Evolutionary conservation across 2,113 vertebrate genomes (phyloP), one percentile per base, ranked within the genome.

Genomic region (Callospermophilus lateralis): DNA sequence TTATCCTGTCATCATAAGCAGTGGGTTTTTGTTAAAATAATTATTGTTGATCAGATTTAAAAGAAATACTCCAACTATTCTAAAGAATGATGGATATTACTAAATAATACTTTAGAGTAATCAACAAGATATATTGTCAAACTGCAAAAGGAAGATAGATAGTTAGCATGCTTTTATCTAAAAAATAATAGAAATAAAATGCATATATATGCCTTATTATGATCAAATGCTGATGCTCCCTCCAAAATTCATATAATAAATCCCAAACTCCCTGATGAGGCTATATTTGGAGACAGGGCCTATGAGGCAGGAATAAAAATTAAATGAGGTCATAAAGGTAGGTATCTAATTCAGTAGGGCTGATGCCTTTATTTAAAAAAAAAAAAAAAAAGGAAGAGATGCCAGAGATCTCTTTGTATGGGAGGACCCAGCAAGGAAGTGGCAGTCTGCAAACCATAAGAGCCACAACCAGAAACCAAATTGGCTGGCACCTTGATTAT

Each of bases 31-130:
- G 24, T 28, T 55, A 77, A 58, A 10, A 48, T 58, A 83, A 58
- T 34, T 58, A 65, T 51, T 78, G 20, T 73, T 84, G 15, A 26
- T 88, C n/a, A 84, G 26, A 91, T 72, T 81, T 87, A 34, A 95
- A 81, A 83, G 48, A 28, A 77, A 73, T 51, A 39, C 26, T 93
- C 45, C 7, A 79, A 20, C 22, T 83, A 39, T 12, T 19, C 61
- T 78, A 76, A 80, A 37, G 74, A 91, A 88, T 61, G 28, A 87
- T 39, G 37, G 85, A 68, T 65, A 6, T 53, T 53, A 80, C 67
- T 89, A 95, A 89, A n/a, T 65, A 90, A 5, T 83, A 78, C n/a
- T 72, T 58, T 55, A 88, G 26, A 58, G 34, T 83, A 30, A 88
- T 39, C 91, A 78, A 53, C 70, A 73, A 84, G 24, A 74, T 45